Evolutionary conservation across 2,888 invertebrate genomes (phyloP).

Genomic region (Pharmacophagus antenor): DNA sequence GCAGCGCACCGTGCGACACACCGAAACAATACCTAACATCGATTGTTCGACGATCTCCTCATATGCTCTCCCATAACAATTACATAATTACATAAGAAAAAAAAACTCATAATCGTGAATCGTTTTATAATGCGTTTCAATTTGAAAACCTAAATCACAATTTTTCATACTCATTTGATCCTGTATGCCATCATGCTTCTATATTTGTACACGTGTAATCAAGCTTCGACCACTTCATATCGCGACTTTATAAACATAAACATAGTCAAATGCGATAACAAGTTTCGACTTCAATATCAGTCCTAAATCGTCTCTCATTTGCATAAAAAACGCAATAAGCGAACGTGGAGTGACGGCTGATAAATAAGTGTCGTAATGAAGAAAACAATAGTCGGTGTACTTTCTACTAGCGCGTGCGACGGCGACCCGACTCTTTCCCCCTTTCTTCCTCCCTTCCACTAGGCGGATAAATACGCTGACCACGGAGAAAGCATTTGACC

Average conservation of each 20-base stretch:
- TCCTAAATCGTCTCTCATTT: conserved; percentile 46
- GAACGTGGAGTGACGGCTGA: conserved; percentile 60
- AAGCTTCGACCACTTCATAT: background rate
- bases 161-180: background rate
- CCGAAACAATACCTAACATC: conserved; percentile 26
- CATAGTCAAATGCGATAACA: conserved; percentile 27
- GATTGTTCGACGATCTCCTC: conserved; percentile 22
- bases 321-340: conserved; percentile 64
- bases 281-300: conserved; percentile 38
- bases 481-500: conserved; percentile 75
- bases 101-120: too few relatives aligned
- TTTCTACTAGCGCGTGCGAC: conserved; percentile 67
- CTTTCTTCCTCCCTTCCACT: conserved; percentile 40
- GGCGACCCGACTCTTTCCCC: conserved; percentile 40
- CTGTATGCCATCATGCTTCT: background rate
- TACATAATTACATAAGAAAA: conserved; percentile 2
- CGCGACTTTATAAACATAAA: conserved; percentile 8
- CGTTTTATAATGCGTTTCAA: too few relatives aligned
- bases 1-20: conserved; percentile 28
- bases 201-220: background rate
- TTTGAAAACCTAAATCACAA: background rate
- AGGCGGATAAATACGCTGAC: conserved; percentile 45
- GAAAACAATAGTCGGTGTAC: conserved; percentile 71
- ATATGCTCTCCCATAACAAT: conserved; percentile 12
- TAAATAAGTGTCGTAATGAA: conserved; percentile 73